These are phyloP conservation scores for Zygothrica quintamaculata DNA, from an alignment of 2,888 invertebrate genomes.

Conservation along the genomic window DNA sequence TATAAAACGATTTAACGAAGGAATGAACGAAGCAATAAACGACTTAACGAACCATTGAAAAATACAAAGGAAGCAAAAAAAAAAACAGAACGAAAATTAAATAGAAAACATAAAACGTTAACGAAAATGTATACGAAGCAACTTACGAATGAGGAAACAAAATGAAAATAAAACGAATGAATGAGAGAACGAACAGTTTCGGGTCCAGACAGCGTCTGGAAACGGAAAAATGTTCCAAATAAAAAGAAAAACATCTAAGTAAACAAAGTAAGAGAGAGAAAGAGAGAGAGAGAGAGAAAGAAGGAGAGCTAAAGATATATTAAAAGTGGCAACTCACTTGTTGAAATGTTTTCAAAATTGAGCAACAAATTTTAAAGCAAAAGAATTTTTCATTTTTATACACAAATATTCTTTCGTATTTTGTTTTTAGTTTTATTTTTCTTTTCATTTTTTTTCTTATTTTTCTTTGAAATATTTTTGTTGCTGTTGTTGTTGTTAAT, in stretches of 20 bases:
- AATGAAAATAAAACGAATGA: constrained; percentile 5
- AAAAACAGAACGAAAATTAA: background rate
- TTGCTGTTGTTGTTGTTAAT: constrained; percentile 23
- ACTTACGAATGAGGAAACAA: constrained; percentile 1
- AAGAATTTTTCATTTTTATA: constrained; percentile 22
- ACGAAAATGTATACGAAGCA: background rate
- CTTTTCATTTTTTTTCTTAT: background rate
- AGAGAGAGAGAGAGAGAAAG: background rate
- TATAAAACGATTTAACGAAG: background rate
- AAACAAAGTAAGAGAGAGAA: background rate
- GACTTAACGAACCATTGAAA: background rate
- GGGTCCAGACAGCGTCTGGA: constrained; percentile 12
- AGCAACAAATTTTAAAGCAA: constrained; percentile 16
- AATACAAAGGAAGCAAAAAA: background rate
- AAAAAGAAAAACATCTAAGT: background rate
- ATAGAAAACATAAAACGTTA: background rate
- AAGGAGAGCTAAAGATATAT: constrained; percentile 3
- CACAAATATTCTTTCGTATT: background rate
- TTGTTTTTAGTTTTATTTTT: constrained; percentile 19
- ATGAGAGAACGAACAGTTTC: constrained; percentile 11
- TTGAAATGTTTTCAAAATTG: constrained; percentile 32
- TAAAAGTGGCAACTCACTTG: background rate
- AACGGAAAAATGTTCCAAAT: constrained; percentile 40
- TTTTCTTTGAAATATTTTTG: background rate
- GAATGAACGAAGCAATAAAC: background rate